Base-by-base conservation (phyloP, 1,140 invertebrate genomes). In the Papilio machaon region DNA sequence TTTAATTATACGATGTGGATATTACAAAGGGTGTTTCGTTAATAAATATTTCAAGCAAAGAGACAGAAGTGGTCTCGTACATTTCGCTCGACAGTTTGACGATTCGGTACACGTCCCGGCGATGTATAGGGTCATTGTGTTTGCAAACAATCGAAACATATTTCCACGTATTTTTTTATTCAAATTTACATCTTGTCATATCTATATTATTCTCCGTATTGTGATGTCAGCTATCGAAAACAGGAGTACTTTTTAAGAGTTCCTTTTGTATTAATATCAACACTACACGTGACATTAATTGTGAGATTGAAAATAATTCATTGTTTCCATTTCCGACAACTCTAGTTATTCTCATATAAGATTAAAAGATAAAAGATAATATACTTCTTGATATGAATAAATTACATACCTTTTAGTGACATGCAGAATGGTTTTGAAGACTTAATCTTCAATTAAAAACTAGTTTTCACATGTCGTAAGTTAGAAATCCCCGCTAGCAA, bases 141-240 rank as follows among this genome's bases (percentile, higher is more conserved):
- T 84, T 77, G 81, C 73, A 84, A 90, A 91, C 90, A 91, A 91
- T 90, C 84, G 88, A 74, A 80, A 84, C 85, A 91, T 91, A 86
- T 89, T 89, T 87, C 79, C 88, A 90, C 90, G 89, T 91, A 80
- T 82, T 86, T 81, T 80, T 85, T 84, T 84, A 82, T 84, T 85
- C 82, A 52, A 60, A 81, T 81, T 80, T 74, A 46, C 77, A 64
- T 79, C 43, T 64, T 46, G 38, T 64, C 76, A 19, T 78, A 64
- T 46, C 76, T 78, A 35, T 60, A n/a, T 76, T 76, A 54, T 43
- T 38, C 30, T 52, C 11, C 19, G 47, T 77, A 58, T 60, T 78
- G 23, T 78, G 49, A 38, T 52, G 75, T 60, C 47, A 60, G 58
- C 2, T 60, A 70, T 70, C 23, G 30, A 70, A 70, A 70, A 70